Percentiles rank a stretch among this genome's conserved stretches.
Evolutionary conservation across 2,888 invertebrate species (phyloP).

Genomic region (Oscheius sp.): DNA sequence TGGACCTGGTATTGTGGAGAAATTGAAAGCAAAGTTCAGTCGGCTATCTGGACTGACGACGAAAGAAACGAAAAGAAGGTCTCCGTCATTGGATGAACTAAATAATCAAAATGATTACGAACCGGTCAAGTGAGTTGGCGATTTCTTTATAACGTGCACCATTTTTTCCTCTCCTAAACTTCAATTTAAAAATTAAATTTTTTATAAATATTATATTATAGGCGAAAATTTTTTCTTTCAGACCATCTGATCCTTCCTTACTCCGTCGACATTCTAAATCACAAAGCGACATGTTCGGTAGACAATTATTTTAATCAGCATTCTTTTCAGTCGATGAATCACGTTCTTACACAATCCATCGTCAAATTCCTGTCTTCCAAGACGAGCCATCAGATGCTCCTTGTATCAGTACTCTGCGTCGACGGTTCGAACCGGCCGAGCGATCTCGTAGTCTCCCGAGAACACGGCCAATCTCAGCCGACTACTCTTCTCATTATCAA

Average conservation of each 20-base stretch:
- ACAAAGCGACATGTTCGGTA: constrained; percentile 16
- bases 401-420: constrained; percentile 26
- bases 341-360: constrained; percentile 12
- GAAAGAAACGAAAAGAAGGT: constrained; percentile 20
- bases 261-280: constrained; percentile 24
- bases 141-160: background rate
- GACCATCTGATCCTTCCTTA: background rate
- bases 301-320: background rate
- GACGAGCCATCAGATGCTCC: constrained; percentile 19
- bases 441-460: background rate
- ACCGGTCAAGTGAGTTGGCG: background rate
- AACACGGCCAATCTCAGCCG: constrained; percentile 15
- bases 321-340: constrained; percentile 7
- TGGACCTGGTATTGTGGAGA: constrained; percentile 59
- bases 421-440: constrained; percentile 23
- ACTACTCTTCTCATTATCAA: constrained; percentile 18
- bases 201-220: no score
- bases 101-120: constrained; percentile 11
- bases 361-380: background rate
- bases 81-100: constrained; percentile 29
- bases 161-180: background rate
- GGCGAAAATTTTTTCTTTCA: constrained; percentile 4
- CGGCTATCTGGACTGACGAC: constrained; percentile 37
- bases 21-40: constrained; percentile 52
- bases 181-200: background rate